Percentiles rank a stretch among this genome's conserved stretches.
Conservation (phyloP, 2,888 invertebrate genomes). For the Arctia plantaginis region DNA sequence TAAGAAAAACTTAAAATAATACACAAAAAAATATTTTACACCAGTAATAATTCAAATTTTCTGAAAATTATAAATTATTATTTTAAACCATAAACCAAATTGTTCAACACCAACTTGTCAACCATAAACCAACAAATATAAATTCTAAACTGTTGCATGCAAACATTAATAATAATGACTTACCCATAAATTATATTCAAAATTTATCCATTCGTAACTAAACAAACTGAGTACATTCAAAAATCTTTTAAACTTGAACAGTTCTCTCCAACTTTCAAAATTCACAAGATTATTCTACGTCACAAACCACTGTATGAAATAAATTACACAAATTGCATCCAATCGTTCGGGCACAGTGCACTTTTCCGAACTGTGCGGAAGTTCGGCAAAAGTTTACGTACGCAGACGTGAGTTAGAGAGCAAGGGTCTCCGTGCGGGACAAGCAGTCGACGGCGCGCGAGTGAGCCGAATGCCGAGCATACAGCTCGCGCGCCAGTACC, state of each 20-base stretch:
- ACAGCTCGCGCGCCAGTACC: conserved; percentile 25
- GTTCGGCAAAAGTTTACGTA: conserved; percentile 64
- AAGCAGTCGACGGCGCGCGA: conserved; percentile 51
- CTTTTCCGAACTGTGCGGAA: conserved; percentile 49
- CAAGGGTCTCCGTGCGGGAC: conserved; percentile 40
- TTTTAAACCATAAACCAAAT: not conserved
- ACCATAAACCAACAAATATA: too few species aligned
- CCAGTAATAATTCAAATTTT: not conserved
- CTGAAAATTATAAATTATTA: not conserved
- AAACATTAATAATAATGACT: conserved; percentile 30
- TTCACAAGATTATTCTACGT: conserved; percentile 46
- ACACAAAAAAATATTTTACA: not conserved
- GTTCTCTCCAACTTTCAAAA: conserved; percentile 48
- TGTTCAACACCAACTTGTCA: too few species aligned
- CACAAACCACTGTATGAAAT: conserved; percentile 51
- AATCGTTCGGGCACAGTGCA: conserved; percentile 56
- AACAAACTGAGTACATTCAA: conserved; percentile 37
- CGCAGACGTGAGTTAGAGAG: conserved; percentile 32
- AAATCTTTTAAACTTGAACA: conserved; percentile 29
- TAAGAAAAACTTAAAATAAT: not conserved
- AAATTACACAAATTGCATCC: conserved; percentile 69
- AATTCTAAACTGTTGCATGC: too few species aligned
- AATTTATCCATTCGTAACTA: conserved; percentile 41
- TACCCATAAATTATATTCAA: conserved; percentile 47
- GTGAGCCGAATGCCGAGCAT: conserved; percentile 36